Percentiles rank a stretch among this genome's conserved stretches.
These are phyloP conservation scores for Embidobia sp. DNA, from an alignment of 2,888 invertebrate genomes.

Conservation along the genomic window DNA sequence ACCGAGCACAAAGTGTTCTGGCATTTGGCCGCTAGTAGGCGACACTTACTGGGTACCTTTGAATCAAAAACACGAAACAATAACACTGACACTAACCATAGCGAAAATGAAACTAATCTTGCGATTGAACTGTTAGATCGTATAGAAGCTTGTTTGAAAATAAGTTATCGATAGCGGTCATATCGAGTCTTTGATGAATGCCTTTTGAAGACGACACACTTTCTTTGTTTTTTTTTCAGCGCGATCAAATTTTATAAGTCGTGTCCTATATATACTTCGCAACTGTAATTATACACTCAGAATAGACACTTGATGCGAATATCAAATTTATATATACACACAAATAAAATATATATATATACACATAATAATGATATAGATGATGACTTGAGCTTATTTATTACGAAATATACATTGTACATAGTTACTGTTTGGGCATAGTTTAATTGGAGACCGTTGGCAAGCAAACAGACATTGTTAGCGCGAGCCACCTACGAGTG, in stretches of 20 bases:
- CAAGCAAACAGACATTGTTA: too few species aligned
- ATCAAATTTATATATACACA: slow-evolving; percentile 47
- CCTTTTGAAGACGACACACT: slow-evolving; percentile 22
- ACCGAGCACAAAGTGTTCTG: slow-evolving; percentile 8
- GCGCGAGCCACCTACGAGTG: too few species aligned
- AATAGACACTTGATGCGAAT: slow-evolving; percentile 64
- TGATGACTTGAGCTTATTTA: slow-evolving; percentile 79
- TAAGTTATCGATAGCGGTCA: too few species aligned
- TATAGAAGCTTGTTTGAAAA: too few species aligned
- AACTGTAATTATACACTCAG: slow-evolving; percentile 68
- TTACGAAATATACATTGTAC: slow-evolving; percentile 71
- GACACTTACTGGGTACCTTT: neutral
- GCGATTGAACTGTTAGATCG: too few species aligned
- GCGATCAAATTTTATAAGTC: slow-evolving; percentile 14
- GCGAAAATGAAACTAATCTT: slow-evolving; percentile 1
- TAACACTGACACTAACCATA: neutral
- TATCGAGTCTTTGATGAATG: too few species aligned
- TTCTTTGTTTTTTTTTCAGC: slow-evolving; percentile 2
- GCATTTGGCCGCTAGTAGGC: neutral
- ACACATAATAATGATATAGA: slow-evolving; percentile 52
- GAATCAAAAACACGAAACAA: slow-evolving; percentile 8
- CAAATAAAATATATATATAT: slow-evolving; percentile 15
- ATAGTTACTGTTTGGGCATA: slow-evolving; percentile 64
- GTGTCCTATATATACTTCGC: neutral
- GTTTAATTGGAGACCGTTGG: slow-evolving; percentile 33